Base-by-base conservation (phyloP, 2,888 invertebrate species). In the Melanostoma mellinum region DNA sequence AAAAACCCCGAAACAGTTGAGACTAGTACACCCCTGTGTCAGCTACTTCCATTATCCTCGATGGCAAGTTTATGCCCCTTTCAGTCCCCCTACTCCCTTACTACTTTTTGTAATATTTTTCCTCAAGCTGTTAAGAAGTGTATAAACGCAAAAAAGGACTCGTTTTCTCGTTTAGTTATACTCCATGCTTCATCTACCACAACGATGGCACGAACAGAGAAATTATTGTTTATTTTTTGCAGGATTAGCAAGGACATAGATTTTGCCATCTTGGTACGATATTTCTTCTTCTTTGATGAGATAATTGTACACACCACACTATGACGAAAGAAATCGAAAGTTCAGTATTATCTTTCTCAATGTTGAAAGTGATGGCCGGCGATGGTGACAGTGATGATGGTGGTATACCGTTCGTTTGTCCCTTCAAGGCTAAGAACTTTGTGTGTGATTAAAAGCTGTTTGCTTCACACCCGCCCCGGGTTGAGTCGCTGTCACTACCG, bases 91-190 rank as follows among this genome's bases (percentile, higher is more conserved):
- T 58, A n/a, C 30, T 9, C 44, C 5, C 20, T 35, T 10, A 3
- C 10, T 44, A 38, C 48, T 76, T 75, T 58, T 65, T 76, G 65
- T 76, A 76, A 76, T 81, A 81, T 81, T 81, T 81, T 71, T 67
- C 81, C 61, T 44, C 46, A 65, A 76, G 76, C 72, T 61, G 52
- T 76, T 61, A 55, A 58, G 76, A 52, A 81, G 80, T 76, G 65
- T 65, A 81, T 76, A 76, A 80, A 80, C 65, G 80, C 53, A 80
- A 75, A 71, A 76, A 75, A 76, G 71, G 63, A 81, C 76, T 81
- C 76, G 65, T 82, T 77, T 82, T 82, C 77, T 73, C 68, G 72
- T 82, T 81, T 77, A 73, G 77, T 63, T 67, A 68, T 65, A 6
- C 61, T 56, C 61, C 69, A 48, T 63, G 48, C 63, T 63, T 50